Base-by-base conservation (phyloP, 92 coral and sea anemone genomes). In the Phymanthus crucifer region DNA sequence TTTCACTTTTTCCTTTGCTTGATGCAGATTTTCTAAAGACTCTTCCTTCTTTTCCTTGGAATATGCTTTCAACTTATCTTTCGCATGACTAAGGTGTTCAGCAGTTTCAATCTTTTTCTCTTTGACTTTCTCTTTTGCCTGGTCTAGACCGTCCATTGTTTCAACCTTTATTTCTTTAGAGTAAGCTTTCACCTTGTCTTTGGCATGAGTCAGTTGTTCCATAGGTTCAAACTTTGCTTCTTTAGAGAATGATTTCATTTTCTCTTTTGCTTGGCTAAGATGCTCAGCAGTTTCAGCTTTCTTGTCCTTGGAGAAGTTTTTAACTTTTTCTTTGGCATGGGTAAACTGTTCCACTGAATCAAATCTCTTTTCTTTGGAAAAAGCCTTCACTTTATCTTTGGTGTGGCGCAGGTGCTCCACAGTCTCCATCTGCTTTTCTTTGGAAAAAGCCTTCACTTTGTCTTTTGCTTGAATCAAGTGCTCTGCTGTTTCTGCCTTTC, bases 1-100 rank as follows among this genome's bases (percentile, higher is more conserved):
- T 82, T 74, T 73, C 0, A 71, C 86, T 45, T 82, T 82, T 1
- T 82, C 86, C 45, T 82, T 82, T 3, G 75, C 80, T 13, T 65
- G 79, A 35, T 32, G 66, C 6, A 82, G 47, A 29, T 46, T 82
- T 32, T 74, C 86, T 3, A 43, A 46, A 3, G 85, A 74, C 31
- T 82, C 85, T 31, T 11, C 21, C 37, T 0, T 56, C n/a, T 48
- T 36, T 61, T 82, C 70, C 66, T 78, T 66, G 38, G 75, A 29
- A 79, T 40, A 36, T 27, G 79, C 4, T 70, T 75, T 21, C 43
- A 81, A 73, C 32, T 80, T 70, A 27, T 80, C 84, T 36, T 70
- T 71, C 0, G 84, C 84, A 45, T 80, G 84, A n/a, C n/a, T n/a
- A n/a, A n/a, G 31, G 26, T 52, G 70, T 52, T 80, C 84, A 1